phyloP scores from a whole-genome alignment of 2,797 vertebrate genomes.

The Myotis pilosus region DNA sequence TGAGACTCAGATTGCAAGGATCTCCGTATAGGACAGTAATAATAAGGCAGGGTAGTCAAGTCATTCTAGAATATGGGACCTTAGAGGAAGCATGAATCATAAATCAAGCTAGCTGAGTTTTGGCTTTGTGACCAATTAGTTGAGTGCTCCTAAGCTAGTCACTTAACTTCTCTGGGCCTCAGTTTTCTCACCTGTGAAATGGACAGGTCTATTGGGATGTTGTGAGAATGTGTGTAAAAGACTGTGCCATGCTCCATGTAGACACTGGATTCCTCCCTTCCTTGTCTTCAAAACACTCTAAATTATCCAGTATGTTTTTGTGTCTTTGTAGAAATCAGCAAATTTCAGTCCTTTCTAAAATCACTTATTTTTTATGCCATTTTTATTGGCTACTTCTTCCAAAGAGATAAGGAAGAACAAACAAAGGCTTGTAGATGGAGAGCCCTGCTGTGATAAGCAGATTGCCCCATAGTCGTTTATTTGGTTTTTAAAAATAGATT shows the following conservation, averaged over 20 bases:
- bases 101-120: not conserved
- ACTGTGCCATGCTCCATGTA: accelerated
- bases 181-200: not conserved
- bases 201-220: too few relatives aligned
- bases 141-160: not conserved
- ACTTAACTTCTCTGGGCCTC: not conserved
- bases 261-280: too few relatives aligned
- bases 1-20: not conserved
- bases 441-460: not conserved
- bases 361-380: not conserved
- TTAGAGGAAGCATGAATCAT: not conserved
- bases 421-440: not conserved
- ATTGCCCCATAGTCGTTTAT: not conserved
- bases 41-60: not conserved
- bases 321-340: not conserved
- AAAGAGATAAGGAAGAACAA: conserved; percentile 6
- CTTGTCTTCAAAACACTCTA: not conserved
- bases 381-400: conserved; percentile 35
- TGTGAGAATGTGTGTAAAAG: accelerated
- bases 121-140: not conserved
- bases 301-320: not conserved
- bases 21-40: not conserved
- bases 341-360: not conserved
- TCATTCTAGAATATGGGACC: accelerated
- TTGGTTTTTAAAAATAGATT: not conserved